Evolutionary conservation across 2,113 vertebrate genomes (phyloP), one percentile per base, ranked within the genome.

Genomic region (Prinia subflava): DNA sequence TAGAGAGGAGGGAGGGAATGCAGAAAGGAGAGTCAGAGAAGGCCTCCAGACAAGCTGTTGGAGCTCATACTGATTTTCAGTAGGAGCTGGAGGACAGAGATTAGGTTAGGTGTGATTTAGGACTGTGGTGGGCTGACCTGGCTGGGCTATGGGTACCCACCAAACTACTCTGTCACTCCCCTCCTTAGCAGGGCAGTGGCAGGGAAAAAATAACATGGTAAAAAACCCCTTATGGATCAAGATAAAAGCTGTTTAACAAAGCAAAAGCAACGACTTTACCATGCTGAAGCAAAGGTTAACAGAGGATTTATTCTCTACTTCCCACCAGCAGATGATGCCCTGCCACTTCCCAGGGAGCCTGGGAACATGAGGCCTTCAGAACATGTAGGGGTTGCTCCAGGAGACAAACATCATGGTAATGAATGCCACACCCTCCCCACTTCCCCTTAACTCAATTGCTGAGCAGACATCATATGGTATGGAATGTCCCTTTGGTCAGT

Each of bases 361-460:
- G 39, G 39, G 39, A 39, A 39, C 39, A 39, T 11, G 39, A 55
- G 39, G 14, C 20, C 30, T 47, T 52, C n/a, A 47, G n/a, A 35
- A 19, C 20, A 2, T 35, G 11, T 6, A 15, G 30, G 0, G 1
- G 5, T n/a, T 39, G 30, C 21, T 68, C 39, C 46, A 60, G 39
- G 55, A 60, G 17, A 47, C 15, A 53, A 69, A 31, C 17, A 14
- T 42, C 6, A 6, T 8, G 19, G 25, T 37, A 49, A 60, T n/a
- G 46, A 60, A 60, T 77, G 49, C 10, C 30, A 27, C 19, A 16
- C 15, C 22, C 8, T 68, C 13, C 17, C 18, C 21, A 3, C 5
- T 65, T 41, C 24, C 41, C 31, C 27, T 49, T 47, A 50, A 19
- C 13, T 73, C 46, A 33, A 23, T 37, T 52, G 19, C 28, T 71